Evolutionary conservation across 2,797 vertebrate species (phyloP).

Genomic region (Gallirallus australis): DNA sequence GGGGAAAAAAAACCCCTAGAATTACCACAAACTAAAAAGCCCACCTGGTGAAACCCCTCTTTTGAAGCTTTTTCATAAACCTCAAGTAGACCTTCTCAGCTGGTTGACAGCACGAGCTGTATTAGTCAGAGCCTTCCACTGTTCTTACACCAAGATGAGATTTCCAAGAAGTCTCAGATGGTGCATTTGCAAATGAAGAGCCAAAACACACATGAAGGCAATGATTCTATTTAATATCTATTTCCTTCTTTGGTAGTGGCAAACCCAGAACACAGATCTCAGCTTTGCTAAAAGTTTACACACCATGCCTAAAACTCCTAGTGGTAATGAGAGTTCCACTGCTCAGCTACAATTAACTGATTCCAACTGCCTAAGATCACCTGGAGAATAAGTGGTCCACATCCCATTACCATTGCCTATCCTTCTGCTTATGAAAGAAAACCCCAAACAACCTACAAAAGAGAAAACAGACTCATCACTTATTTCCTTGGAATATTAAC

Average conservation of each 20-base stretch:
- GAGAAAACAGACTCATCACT: not conserved
- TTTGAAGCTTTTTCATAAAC: not conserved
- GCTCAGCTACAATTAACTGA: not conserved
- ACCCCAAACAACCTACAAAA: not conserved
- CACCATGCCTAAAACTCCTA: not conserved
- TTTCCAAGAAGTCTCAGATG: not conserved
- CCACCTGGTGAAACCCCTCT: not conserved
- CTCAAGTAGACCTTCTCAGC: not conserved
- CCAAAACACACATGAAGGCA: not conserved
- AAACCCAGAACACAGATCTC: not conserved
- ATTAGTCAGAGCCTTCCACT: not conserved
- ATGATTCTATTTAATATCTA: not conserved
- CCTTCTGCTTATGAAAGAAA: not conserved
- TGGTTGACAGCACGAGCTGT: not conserved
- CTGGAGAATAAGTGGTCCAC: not conserved
- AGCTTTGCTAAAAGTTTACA: not conserved
- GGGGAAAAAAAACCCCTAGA: too few relatives aligned
- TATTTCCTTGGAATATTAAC: not conserved
- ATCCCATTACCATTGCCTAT: not conserved
- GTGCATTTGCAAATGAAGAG: not conserved
- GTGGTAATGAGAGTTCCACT: not conserved
- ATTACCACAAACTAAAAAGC: not conserved
- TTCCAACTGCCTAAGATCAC: not conserved
- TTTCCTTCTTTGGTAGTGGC: not conserved
- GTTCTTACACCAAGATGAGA: not conserved